Evolutionary conservation across 2,797 vertebrate species (phyloP).

Genomic region (Chelidonichthys spinosus): DNA sequence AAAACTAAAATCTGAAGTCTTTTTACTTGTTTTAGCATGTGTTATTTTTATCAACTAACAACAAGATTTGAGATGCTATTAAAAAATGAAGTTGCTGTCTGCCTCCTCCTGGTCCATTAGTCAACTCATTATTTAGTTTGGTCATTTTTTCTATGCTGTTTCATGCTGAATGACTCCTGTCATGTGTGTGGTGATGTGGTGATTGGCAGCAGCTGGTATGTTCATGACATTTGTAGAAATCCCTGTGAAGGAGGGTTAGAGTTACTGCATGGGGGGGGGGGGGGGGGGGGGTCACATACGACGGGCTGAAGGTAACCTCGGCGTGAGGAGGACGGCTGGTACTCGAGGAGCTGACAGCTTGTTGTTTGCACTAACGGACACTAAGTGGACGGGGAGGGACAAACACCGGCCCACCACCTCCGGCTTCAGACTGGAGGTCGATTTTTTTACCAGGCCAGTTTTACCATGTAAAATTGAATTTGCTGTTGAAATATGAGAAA

Average conservation of each 20-base stretch:
- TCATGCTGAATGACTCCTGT: slow-evolving; percentile 9
- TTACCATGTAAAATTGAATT: background rate
- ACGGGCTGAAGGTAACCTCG: slow-evolving; percentile 53
- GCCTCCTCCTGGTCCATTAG: no score
- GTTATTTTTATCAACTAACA: background rate
- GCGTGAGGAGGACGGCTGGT: slow-evolving; percentile 7
- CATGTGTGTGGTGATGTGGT: slow-evolving; percentile 12
- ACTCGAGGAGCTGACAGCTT: slow-evolving; percentile 33
- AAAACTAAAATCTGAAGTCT: background rate
- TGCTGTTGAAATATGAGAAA: background rate
- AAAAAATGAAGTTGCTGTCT: background rate
- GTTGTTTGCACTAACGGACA: slow-evolving; percentile 25
- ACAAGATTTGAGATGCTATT: background rate
- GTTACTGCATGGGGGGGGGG: slow-evolving; percentile 47
- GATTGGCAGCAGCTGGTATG: slow-evolving; percentile 59
- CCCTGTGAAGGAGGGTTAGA: slow-evolving; percentile 47
- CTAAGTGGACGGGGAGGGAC: background rate
- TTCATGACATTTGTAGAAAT: slow-evolving; percentile 57
- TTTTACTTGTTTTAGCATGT: no score
- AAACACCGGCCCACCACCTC: background rate
- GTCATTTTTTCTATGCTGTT: no score
- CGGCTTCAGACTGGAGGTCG: no score
- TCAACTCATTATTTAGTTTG: no score
- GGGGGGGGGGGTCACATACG: background rate
- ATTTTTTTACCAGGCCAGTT: no score